Evolutionary conservation across 2,888 invertebrate species (phyloP).

Genomic region (Chrysolina americana): DNA sequence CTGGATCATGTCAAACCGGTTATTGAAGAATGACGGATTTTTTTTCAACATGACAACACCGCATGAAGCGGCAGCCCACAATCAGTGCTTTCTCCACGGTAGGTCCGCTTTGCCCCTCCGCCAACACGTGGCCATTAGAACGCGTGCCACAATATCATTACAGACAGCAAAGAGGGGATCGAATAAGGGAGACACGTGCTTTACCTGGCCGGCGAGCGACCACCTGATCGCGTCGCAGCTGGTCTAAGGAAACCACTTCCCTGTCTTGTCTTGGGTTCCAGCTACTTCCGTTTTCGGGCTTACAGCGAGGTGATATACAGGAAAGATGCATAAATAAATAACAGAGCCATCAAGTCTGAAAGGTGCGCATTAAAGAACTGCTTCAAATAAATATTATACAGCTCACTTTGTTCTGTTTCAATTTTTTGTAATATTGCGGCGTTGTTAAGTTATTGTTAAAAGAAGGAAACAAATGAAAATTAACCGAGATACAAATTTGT

Average conservation of each 20-base stretch:
- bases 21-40: background rate
- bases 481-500: no score
- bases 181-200: conserved; percentile 56
- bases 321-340: no score
- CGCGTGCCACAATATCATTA: conserved; percentile 56
- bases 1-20: background rate
- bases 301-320: background rate
- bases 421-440: no score
- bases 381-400: no score
- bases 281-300: conserved; percentile 49
- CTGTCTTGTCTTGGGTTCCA: conserved; percentile 49
- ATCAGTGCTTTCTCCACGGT: conserved; percentile 29
- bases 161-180: conserved; percentile 40
- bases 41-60: conserved; percentile 24
- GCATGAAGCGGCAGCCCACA: conserved; percentile 16
- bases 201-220: conserved; percentile 58
- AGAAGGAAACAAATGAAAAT: no score
- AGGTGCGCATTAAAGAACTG: no score
- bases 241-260: conserved; percentile 50
- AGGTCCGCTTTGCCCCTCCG: conserved; percentile 25
- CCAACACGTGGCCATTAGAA: conserved; percentile 58
- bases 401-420: no score
- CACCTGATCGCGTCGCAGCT: conserved; percentile 60
- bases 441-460: no score
- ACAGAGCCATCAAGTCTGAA: no score